These are phyloP conservation scores for Dicyrtoma fusca DNA, from an alignment of 2,888 invertebrate genomes.

Conservation along the genomic window DNA sequence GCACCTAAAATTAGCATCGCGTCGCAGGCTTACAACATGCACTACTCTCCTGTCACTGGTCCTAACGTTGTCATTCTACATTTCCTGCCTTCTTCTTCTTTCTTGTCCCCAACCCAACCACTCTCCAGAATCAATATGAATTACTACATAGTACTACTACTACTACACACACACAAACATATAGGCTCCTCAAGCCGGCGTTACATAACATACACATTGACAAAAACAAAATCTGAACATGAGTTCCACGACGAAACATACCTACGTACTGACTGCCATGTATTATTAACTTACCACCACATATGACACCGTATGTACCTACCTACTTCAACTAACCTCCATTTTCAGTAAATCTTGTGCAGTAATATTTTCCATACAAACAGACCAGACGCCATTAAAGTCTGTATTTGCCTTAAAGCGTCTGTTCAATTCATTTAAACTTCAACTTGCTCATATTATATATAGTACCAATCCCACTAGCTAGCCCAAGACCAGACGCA, in stretches of 20 bases:
- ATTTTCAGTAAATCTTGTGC: conserved; percentile 15
- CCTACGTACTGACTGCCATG: too few relatives aligned
- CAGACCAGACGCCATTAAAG: too few relatives aligned
- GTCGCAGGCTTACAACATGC: conserved; percentile 12
- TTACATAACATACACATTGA: too few relatives aligned
- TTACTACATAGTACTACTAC: too few relatives aligned
- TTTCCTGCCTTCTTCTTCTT: conserved; percentile 27
- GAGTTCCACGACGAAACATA: too few relatives aligned
- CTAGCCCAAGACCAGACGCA: too few relatives aligned
- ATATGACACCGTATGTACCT: neutral
- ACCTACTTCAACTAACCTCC: neutral
- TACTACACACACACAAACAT: conserved; percentile 11
- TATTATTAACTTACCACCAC: too few relatives aligned
- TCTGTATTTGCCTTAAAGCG: too few relatives aligned
- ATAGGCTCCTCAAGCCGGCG: too few relatives aligned
- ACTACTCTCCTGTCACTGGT: conserved; percentile 32
- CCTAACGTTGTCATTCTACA: conserved; percentile 34
- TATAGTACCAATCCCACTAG: too few relatives aligned
- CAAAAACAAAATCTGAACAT: conserved; percentile 3
- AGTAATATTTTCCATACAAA: neutral
- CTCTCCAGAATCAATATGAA: conserved; percentile 24
- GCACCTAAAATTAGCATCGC: conserved; percentile 47
- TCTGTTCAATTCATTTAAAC: conserved; percentile 1
- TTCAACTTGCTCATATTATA: neutral
- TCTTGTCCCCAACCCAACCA: conserved; percentile 23